Percentiles rank a stretch among this genome's conserved stretches.
Conservation (phyloP, 2,888 invertebrate species). For the Colletes collaris region DNA sequence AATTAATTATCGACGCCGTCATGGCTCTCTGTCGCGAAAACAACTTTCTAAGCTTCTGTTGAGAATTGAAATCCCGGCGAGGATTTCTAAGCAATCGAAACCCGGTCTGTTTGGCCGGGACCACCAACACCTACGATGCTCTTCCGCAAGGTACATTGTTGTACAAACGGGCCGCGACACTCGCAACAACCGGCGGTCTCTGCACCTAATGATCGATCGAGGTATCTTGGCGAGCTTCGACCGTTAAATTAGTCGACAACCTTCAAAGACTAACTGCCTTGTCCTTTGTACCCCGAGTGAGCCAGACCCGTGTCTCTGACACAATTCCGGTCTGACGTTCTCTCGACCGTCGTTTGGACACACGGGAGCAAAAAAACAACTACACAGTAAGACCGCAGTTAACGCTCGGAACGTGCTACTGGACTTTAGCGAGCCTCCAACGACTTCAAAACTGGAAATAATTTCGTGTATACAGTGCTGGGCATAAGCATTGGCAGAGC, state of each 20-base stretch:
- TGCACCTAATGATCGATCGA: slow-evolving; percentile 63
- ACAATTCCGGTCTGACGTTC: slow-evolving; percentile 24
- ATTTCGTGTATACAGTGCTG: too few species aligned
- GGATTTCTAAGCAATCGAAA: slow-evolving; percentile 63
- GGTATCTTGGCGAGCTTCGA: slow-evolving; percentile 49
- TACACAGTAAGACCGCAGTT: too few species aligned
- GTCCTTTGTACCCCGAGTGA: slow-evolving; percentile 58
- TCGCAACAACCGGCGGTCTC: slow-evolving; percentile 24
- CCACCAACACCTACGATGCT: slow-evolving; percentile 11
- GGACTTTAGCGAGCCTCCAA: too few species aligned
- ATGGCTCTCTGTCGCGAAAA: not conserved
- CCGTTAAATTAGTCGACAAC: slow-evolving; percentile 67
- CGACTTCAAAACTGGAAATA: too few species aligned
- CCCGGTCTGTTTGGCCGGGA: slow-evolving; percentile 16
- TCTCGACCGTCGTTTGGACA: slow-evolving; percentile 1
- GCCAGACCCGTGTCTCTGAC: slow-evolving; percentile 24
- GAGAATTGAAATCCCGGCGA: slow-evolving; percentile 45
- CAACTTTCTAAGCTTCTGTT: slow-evolving; percentile 43
- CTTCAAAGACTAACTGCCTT: slow-evolving; percentile 65
- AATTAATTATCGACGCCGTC: slow-evolving; percentile 58
- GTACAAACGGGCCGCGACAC: slow-evolving; percentile 45
- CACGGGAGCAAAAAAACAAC: slow-evolving; percentile 1
- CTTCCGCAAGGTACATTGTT: slow-evolving; percentile 35
- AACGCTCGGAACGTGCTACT: too few species aligned
- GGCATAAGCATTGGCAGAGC: too few species aligned